Base-by-base conservation (phyloP, 2,113 vertebrate species). In the Vicugna pacos region DNA sequence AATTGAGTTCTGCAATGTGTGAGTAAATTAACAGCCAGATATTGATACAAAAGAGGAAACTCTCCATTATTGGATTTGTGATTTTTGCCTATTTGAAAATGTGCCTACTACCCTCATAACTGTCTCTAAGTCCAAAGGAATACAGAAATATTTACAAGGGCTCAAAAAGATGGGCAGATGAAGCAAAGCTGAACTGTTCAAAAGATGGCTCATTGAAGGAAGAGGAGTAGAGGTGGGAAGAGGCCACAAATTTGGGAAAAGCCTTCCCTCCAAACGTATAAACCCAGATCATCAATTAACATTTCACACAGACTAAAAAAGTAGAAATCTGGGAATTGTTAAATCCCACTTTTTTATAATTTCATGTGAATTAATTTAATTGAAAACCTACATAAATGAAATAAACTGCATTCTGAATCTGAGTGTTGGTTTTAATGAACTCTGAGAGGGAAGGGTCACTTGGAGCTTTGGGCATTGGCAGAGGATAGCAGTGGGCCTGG, bases 81-180 rank as follows among this genome's bases (percentile, higher is more conserved):
- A 86, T 91, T 92, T 95, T 92, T 95, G 48, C 3, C 11, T 88
- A 35, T 84, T 70, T 84, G 16, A 76, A 65, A 35, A 93, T 65
- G 35, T 62, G 11, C 20, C 30, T 58, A 65, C 30, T 58, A 58
- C 30, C 9, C 32, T 9, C 2, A 64, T 4, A 64, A n/a, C 73
- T 73, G 10, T n/a, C 24, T 89, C 22, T 46, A 48, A 93, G 13
- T 46, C 6, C 1, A 9, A 60, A 28, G 16, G 22, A 84, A 77
- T 84, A 6, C 1, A 70, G 42, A 90, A 80, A 87, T 88, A 84
- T 88, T 88, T 67, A 48, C 6, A 89, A 80, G 48, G 26, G 14
- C 62, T 96, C 32, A 35, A 50, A 91, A 87, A 54, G 17, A 24
- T 42, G 26, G 11, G 6, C 14, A 84, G 65, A 69, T 30, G 32